Evolutionary conservation across 2,888 invertebrate genomes (phyloP).

Genomic region (Heliconius hortense): DNA sequence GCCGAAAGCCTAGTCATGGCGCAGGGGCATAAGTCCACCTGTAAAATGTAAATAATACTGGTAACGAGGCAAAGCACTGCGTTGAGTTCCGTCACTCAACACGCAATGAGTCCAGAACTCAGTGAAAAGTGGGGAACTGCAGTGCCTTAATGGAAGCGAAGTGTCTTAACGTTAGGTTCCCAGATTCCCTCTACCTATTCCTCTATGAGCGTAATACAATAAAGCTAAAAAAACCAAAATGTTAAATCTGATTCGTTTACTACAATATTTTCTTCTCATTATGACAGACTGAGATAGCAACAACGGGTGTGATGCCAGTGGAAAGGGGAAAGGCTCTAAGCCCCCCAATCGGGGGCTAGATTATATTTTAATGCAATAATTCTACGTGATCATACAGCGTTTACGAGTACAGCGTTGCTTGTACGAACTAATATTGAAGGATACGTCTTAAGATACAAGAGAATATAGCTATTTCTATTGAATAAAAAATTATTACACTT

Average conservation of each 20-base stretch:
- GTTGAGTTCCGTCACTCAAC: no score
- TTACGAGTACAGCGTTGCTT: constrained; percentile 60
- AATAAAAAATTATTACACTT: no score
- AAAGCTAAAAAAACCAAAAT: background rate
- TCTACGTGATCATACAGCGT: constrained; percentile 78
- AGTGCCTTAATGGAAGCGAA: no score
- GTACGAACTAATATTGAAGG: constrained; percentile 18
- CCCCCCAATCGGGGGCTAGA: constrained; percentile 50
- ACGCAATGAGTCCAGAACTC: no score
- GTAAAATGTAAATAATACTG: no score
- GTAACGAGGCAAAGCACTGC: no score
- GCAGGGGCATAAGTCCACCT: no score
- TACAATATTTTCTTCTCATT: background rate
- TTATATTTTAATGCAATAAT: constrained; percentile 80
- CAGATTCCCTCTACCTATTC: no score
- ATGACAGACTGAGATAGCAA: constrained; percentile 25
- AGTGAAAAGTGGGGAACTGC: no score
- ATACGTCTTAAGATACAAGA: constrained; percentile 36
- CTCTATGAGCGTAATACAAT: no score
- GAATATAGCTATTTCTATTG: background rate
- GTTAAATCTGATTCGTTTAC: background rate
- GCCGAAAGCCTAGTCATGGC: no score
- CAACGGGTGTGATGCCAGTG: constrained; percentile 25
- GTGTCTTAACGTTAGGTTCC: no score
- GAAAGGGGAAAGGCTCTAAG: constrained; percentile 24